These are phyloP conservation scores for Lochmaea capreae DNA, from an alignment of 2,888 invertebrate genomes.

Conservation along the genomic window DNA sequence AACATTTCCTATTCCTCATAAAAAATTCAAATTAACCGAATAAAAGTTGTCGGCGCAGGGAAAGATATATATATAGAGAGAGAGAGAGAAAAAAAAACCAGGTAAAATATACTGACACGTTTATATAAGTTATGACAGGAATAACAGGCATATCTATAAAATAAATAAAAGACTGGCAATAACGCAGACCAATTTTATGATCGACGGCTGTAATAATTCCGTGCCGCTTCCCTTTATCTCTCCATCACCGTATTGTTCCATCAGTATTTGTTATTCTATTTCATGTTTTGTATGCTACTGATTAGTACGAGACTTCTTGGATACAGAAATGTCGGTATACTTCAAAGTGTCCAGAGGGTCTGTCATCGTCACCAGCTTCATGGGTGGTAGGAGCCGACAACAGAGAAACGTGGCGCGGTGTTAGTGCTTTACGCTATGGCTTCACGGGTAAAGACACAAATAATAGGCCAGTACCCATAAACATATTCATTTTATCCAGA, in stretches of 20 bases:
- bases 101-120: constrained; percentile 58
- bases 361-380: constrained; percentile 68
- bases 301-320: constrained; percentile 59
- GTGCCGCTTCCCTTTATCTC: constrained; percentile 42
- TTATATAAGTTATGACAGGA: constrained; percentile 64
- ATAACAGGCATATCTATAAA: constrained; percentile 59
- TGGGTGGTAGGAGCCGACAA: constrained; percentile 67
- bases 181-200: constrained; percentile 55
- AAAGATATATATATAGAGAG: too few relatives aligned
- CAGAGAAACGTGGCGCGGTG: constrained; percentile 65
- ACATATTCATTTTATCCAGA: too few relatives aligned
- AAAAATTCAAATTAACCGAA: constrained; percentile 38
- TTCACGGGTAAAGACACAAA: constrained; percentile 24
- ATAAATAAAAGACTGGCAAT: constrained; percentile 59
- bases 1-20: constrained; percentile 36
- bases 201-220: constrained; percentile 50
- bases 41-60: constrained; percentile 31
- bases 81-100: constrained; percentile 27
- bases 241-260: constrained; percentile 51
- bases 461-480: constrained; percentile 3
- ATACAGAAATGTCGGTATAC: constrained; percentile 58
- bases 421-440: constrained; percentile 65
- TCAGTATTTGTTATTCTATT: constrained; percentile 60
- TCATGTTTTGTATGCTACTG: constrained; percentile 62
- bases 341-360: constrained; percentile 64